Percentiles rank a stretch among this genome's conserved stretches.
These are phyloP conservation scores for Bubo bubo DNA, from an alignment of 2,113 vertebrate genomes.

Conservation along the genomic window DNA sequence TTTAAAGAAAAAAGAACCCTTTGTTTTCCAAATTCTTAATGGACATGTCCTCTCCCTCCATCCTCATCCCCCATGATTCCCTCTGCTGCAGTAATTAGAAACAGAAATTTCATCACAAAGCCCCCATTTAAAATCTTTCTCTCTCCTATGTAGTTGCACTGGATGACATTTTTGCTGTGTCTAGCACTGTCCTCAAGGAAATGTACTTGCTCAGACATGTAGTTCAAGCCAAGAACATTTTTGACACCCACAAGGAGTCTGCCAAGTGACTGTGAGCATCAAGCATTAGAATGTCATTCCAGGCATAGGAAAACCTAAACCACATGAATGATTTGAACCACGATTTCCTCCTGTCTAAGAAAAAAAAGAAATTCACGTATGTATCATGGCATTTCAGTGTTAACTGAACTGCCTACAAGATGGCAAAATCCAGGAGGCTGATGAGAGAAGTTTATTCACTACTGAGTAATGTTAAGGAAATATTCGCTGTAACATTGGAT, in stretches of 20 bases:
- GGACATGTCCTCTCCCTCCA: background rate
- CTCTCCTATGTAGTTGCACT: background rate
- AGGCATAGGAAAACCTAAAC: constrained; percentile 4
- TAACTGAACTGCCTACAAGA: background rate
- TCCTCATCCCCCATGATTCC: background rate
- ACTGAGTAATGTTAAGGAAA: background rate
- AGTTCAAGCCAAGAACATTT: constrained; percentile 51
- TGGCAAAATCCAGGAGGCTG: background rate
- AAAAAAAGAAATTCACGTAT: background rate
- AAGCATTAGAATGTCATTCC: background rate
- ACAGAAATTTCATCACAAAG: background rate
- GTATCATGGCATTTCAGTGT: background rate
- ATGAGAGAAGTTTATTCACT: background rate
- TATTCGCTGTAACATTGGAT: rapidly evolving
- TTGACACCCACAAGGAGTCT: constrained; percentile 38
- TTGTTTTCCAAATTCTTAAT: background rate
- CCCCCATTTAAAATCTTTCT: background rate
- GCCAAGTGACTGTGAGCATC: constrained; percentile 33
- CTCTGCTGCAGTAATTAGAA: constrained; percentile 19
- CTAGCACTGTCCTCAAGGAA: constrained; percentile 34
- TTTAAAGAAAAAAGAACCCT: background rate
- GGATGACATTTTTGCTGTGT: background rate
- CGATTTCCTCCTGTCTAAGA: background rate
- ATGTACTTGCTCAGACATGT: background rate
- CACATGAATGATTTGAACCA: background rate